These are phyloP conservation scores for Arctopsyche grandis DNA, from an alignment of 1,140 invertebrate species.

Conservation along the genomic window DNA sequence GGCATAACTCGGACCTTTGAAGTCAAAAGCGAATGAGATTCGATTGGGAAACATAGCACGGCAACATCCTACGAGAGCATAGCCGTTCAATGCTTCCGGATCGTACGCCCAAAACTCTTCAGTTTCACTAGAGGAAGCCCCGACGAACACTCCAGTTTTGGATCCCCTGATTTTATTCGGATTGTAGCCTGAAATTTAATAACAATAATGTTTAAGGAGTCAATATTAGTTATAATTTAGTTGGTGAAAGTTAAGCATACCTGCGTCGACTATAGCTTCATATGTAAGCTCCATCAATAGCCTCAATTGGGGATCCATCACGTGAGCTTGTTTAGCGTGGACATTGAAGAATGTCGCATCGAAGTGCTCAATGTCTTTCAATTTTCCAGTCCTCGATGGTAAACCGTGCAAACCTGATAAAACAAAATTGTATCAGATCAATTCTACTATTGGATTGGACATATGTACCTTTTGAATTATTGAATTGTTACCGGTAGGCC, in stretches of 20 bases:
- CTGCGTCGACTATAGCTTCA: slow-evolving; percentile 95
- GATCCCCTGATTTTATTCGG: slow-evolving; percentile 82
- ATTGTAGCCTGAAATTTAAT: slow-evolving; percentile 72
- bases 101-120: slow-evolving; percentile 83
- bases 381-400: slow-evolving; percentile 86
- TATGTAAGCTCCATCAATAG: slow-evolving; percentile 92
- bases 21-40: slow-evolving; percentile 95
- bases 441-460: neutral
- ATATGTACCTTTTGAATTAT: neutral
- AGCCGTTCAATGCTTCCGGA: slow-evolving; percentile 85
- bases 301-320: slow-evolving; percentile 95
- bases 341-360: slow-evolving; percentile 95
- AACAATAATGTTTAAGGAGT: slow-evolving; percentile 42
- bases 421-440: slow-evolving; percentile 13
- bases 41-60: slow-evolving; percentile 97
- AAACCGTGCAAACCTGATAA: slow-evolving; percentile 77
- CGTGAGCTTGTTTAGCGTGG: slow-evolving; percentile 91
- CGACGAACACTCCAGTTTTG: slow-evolving; percentile 92
- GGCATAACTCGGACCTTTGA: slow-evolving; percentile 87
- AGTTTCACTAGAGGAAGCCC: slow-evolving; percentile 86
- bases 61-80: slow-evolving; percentile 91
- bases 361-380: slow-evolving; percentile 89
- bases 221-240: neutral
- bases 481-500: slow-evolving; percentile 67
- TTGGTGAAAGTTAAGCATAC: slow-evolving; percentile 57